Conservation (phyloP, 2,113 vertebrate genomes). For the Bufo gargarizans region DNA sequence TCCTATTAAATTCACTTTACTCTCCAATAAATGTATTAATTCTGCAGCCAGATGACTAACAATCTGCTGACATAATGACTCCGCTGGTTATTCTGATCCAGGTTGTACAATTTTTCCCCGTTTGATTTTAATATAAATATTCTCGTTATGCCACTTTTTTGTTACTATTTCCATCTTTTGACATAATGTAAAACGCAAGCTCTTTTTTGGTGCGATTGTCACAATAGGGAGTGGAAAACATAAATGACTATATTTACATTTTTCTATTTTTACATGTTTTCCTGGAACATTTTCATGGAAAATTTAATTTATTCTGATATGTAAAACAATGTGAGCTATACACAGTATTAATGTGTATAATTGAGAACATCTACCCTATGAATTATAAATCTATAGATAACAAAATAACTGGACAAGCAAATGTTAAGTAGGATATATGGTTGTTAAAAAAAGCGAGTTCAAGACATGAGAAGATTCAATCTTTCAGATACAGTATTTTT, state of each 20-base stretch:
- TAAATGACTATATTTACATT: constrained; percentile 11
- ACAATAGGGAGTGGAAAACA: constrained; percentile 7
- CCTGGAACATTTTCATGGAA: not conserved
- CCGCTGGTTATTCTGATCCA: not conserved
- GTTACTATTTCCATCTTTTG: not conserved
- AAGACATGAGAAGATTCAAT: too few species aligned
- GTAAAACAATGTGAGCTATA: not conserved
- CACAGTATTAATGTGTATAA: not conserved
- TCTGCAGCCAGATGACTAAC: constrained; percentile 36
- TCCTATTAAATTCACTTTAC: constrained; percentile 44
- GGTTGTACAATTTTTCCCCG: not conserved
- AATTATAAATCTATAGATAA: not conserved
- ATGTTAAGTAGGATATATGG: not conserved
- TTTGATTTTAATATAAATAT: not conserved
- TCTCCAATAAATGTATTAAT: not conserved
- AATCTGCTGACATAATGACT: constrained; percentile 26
- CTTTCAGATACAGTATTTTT: too few species aligned
- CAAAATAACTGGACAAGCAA: not conserved
- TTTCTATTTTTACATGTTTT: not conserved
- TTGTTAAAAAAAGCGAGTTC: too few species aligned
- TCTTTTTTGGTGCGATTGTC: not conserved
- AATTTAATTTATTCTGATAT: not conserved
- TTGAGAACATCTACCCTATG: not conserved
- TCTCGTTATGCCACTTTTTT: not conserved
- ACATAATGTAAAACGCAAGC: not conserved